phyloP scores from a whole-genome alignment of 2,888 invertebrate species.

The Sympetrum striolatum region DNA sequence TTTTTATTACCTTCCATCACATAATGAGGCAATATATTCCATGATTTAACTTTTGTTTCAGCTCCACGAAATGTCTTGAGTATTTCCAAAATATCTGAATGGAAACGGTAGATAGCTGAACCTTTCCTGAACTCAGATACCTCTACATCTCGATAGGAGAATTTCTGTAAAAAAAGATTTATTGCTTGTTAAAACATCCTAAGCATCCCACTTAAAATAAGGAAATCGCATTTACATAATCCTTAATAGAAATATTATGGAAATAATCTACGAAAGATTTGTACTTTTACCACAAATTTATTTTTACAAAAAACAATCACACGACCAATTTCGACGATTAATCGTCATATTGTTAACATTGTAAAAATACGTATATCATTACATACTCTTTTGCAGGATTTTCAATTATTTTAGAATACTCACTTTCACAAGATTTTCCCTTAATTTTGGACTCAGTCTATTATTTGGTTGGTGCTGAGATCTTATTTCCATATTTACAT shows the following conservation, averaged over 20 bases:
- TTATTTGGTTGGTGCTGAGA: conserved; percentile 66
- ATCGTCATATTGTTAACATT: no score
- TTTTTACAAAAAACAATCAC: no score
- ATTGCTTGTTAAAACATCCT: conserved; percentile 51
- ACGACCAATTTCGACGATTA: no score
- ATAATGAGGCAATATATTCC: conserved; percentile 74
- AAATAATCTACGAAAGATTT: no score
- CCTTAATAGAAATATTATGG: no score
- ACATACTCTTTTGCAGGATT: no score
- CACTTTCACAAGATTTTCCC: conserved; percentile 64
- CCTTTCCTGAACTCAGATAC: conserved; percentile 61
- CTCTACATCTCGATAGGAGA: no score
- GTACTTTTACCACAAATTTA: no score
- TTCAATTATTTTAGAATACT: conserved; percentile 44
- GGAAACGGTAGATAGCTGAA: conserved; percentile 65
- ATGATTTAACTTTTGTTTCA: conserved; percentile 60
- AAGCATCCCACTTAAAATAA: no score
- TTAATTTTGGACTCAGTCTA: conserved; percentile 61
- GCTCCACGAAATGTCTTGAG: conserved; percentile 63
- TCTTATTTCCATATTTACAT: conserved; percentile 69
- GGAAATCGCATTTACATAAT: no score
- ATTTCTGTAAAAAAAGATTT: background rate
- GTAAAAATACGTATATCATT: no score
- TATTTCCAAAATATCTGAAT: conserved; percentile 65
- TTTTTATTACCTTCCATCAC: conserved; percentile 64